Conservation (phyloP, 2,888 invertebrate genomes). For the Meteorus colon region DNA sequence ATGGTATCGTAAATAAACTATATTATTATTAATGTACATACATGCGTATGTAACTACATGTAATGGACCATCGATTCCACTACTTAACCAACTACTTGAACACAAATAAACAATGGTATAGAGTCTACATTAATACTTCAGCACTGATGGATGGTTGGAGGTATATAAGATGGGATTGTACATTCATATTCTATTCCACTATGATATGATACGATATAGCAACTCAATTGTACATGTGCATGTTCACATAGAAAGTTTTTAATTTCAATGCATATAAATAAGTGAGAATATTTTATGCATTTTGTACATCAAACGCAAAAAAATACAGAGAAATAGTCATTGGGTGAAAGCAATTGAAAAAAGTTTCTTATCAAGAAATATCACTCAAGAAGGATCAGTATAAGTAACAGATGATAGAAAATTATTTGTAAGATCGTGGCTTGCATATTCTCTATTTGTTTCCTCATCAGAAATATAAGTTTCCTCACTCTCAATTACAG, state of each 20-base stretch:
- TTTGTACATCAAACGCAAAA: too few species aligned
- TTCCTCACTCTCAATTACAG: too few species aligned
- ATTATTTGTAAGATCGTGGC: neutral
- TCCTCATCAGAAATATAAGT: too few species aligned
- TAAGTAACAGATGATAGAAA: neutral
- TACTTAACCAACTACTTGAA: too few species aligned
- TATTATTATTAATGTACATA: neutral
- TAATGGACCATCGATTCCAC: neutral
- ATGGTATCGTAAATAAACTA: neutral
- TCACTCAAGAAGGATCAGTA: neutral
- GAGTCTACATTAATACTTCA: slow-evolving; percentile 3
- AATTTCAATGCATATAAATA: too few species aligned
- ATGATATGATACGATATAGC: neutral
- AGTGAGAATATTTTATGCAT: too few species aligned
- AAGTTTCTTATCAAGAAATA: neutral
- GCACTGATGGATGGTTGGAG: neutral
- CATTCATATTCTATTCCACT: neutral
- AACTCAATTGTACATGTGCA: too few species aligned
- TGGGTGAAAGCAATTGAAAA: neutral
- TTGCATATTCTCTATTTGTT: too few species aligned
- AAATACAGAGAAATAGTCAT: too few species aligned
- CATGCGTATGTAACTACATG: neutral
- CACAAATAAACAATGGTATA: neutral
- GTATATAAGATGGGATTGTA: neutral
- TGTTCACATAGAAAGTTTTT: too few species aligned